A percentile compares a stretch with the other conserved stretches of the same genome.
Evolutionary conservation across 35 echinoderm and acorn worm species (phyloP).

Genomic region (Lytechinus pictus): DNA sequence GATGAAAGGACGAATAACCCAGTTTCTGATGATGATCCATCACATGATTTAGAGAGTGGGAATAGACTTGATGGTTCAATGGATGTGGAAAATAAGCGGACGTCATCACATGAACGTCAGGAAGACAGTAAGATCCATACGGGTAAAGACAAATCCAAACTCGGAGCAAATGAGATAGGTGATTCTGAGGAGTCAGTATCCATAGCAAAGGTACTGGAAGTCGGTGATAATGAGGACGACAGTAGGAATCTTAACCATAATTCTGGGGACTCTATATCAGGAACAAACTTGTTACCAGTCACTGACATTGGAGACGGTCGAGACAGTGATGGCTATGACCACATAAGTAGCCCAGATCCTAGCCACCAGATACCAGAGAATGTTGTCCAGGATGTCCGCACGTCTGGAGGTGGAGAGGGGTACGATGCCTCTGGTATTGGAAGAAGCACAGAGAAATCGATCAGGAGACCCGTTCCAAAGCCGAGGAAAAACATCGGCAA

Average conservation of each 20-base stretch:
- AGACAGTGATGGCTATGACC: neutral
- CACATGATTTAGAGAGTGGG: neutral
- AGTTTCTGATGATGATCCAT: neutral
- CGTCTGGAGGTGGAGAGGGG: neutral
- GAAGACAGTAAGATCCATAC: neutral
- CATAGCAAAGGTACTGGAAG: neutral
- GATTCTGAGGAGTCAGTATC: neutral
- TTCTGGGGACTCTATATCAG: too few relatives aligned
- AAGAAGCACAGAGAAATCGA: neutral
- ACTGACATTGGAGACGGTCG: neutral
- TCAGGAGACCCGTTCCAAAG: conserved; percentile 13
- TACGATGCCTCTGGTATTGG: neutral
- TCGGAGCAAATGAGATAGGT: neutral
- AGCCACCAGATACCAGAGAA: neutral
- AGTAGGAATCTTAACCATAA: neutral
- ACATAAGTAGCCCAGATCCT: neutral
- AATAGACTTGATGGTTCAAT: neutral
- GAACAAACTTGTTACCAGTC: neutral
- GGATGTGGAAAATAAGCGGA: neutral
- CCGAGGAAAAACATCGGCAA: neutral
- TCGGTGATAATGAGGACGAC: neutral
- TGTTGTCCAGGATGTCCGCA: neutral
- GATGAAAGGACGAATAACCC: neutral
- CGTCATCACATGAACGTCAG: neutral
- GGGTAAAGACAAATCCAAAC: neutral